A percentile compares a stretch with the other conserved stretches of the same genome.
Evolutionary conservation across 2,888 invertebrate species (phyloP).

Genomic region (Eucriotettix oculatus): DNA sequence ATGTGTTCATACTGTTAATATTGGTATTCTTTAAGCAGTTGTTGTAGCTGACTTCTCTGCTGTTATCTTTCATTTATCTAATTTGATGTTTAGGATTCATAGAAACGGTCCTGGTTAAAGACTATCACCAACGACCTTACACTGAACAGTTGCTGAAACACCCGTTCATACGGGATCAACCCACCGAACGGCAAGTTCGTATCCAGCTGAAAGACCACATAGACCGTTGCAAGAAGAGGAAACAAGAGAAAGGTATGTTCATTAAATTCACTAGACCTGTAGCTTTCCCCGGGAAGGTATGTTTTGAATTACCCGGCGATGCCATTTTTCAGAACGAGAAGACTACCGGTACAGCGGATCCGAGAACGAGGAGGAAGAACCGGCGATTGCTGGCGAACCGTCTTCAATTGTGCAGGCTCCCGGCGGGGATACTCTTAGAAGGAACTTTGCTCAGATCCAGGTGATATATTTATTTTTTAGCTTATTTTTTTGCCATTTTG

Average conservation of each 20-base stretch:
- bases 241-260: constrained; percentile 58
- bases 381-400: constrained; percentile 80
- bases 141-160: constrained; percentile 96
- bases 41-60: too few relatives aligned
- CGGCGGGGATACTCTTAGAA: constrained; percentile 86
- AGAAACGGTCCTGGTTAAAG: constrained; percentile 95
- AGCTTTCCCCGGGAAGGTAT: too few relatives aligned
- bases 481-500: too few relatives aligned
- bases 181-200: constrained; percentile 93
- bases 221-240: constrained; percentile 90
- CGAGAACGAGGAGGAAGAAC: constrained; percentile 93
- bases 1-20: not conserved
- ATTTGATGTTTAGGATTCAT: constrained; percentile 51
- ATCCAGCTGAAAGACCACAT: constrained; percentile 99
- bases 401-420: constrained; percentile 83
- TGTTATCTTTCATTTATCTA: too few relatives aligned
- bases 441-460: constrained; percentile 97
- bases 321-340: constrained; percentile 25
- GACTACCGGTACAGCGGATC: constrained; percentile 74
- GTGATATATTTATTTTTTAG: constrained; percentile 20
- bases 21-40: too few relatives aligned
- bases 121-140: constrained; percentile 96
- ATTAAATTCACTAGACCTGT: not conserved
- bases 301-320: too few relatives aligned
- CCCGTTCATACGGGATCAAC: constrained; percentile 96